Evolutionary conservation across 2,113 vertebrate species (phyloP).

Genomic region (Dermatemys mawii): DNA sequence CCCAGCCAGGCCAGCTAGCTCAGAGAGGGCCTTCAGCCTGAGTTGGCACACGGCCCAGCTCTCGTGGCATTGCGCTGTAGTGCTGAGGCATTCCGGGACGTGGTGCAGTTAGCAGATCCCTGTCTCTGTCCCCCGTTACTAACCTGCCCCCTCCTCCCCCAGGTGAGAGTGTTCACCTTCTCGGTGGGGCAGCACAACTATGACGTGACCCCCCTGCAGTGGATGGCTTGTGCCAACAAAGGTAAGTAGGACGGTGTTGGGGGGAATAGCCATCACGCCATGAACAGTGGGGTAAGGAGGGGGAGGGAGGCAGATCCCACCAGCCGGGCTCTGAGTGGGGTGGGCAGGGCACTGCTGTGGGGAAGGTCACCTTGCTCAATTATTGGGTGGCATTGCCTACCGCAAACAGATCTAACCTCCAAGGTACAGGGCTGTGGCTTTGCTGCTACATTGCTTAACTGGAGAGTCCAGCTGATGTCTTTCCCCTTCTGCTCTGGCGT

Average conservation of each 20-base stretch:
- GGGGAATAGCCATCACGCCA: fast-evolving
- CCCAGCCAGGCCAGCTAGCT: neutral
- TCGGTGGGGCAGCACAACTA: slow-evolving; percentile 99
- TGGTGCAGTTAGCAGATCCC: fast-evolving
- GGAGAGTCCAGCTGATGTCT: neutral
- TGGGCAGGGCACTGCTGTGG: neutral
- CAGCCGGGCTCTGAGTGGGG: neutral
- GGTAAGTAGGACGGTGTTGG: slow-evolving; percentile 71
- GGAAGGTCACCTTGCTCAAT: neutral
- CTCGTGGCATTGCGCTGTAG: neutral
- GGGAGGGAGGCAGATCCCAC: fast-evolving
- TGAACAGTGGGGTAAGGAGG: too few relatives aligned
- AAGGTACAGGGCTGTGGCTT: neutral
- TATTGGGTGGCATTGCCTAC: neutral
- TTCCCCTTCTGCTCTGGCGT: neutral
- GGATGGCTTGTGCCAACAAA: slow-evolving; percentile 99
- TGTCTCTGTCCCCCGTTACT: neutral
- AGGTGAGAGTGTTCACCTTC: slow-evolving; percentile 97
- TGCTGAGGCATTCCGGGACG: too few relatives aligned
- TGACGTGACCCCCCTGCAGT: slow-evolving; percentile 96
- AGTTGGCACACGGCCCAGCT: neutral
- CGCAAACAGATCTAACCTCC: neutral
- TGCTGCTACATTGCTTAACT: neutral
- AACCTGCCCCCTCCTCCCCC: neutral
- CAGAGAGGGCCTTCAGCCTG: neutral